Evolutionary conservation across 2,888 invertebrate species (phyloP), one percentile per base, ranked within the genome.

Genomic region (Metacarcinus magister): DNA sequence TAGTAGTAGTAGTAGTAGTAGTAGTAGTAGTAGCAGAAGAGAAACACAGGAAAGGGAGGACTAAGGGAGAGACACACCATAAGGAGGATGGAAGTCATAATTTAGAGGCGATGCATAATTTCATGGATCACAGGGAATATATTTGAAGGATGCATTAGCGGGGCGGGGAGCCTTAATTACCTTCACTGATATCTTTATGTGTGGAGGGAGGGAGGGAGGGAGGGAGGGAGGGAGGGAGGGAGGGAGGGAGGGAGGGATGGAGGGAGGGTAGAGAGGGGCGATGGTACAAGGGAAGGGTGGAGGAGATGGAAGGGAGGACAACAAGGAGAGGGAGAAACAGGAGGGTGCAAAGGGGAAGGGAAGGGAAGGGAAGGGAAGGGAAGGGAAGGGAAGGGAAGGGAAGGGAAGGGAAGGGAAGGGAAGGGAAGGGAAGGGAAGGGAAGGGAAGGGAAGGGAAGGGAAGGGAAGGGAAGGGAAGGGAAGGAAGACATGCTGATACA

Each of bases 51-150:
- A 32, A 32, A 82, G 32, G 82, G 82, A 82, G 82, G 82, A 10
- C 8, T 23, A 82, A 82, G 82, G 82, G 82, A 82, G 82, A 13
- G n/a, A 32, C 82, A 82, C 82, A 13, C 82, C 82, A 82, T 82
- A 82, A 82, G 82, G 82, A 82, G 82, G 82, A 82, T 82, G 82
- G 82, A 82, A 82, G 82, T 82, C 82, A 82, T 82, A 82, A 32
- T 28, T 82, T 82, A 82, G 32, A 32, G 10, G 13, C 82, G 82
- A 28, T 82, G 82, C 82, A 82, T 82, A 82, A 82, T 82, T 82
- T 82, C 82, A 82, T 82, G 82, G 82, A 82, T 82, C 82, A 82
- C 82, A 13, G 19, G 82, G 82, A 82, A 82, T 82, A 82, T 82
- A 82, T 82, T 13, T 82, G 82, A 82, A 82, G 82, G 82, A 82